phyloP scores from a whole-genome alignment of 2,888 invertebrate species.

The Leptinotarsa juncta region DNA sequence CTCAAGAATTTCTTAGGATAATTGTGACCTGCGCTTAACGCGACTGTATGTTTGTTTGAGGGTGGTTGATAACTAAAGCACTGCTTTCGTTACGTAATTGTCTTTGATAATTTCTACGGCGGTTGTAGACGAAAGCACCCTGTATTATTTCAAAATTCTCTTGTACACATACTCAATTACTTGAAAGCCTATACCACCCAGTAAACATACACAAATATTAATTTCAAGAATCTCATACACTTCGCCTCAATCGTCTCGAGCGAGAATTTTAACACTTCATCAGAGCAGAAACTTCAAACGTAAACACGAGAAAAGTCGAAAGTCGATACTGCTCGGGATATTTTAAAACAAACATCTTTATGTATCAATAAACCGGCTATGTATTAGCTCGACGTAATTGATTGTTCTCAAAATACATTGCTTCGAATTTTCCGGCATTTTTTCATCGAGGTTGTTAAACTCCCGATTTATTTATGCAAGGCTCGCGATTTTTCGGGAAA shows the following conservation, averaged over 20 bases:
- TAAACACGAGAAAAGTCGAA: conserved; percentile 29
- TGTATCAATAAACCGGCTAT: conserved; percentile 34
- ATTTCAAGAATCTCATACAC: conserved; percentile 16
- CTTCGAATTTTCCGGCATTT: conserved; percentile 28
- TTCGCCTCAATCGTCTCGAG: conserved; percentile 22
- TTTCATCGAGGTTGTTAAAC: conserved; percentile 42
- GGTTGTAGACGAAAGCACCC: too few species aligned
- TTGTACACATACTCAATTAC: not conserved
- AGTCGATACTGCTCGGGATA: conserved; percentile 30
- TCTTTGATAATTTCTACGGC: too few species aligned
- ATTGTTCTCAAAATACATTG: conserved; percentile 17
- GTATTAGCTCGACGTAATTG: conserved; percentile 15
- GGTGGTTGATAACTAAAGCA: too few species aligned
- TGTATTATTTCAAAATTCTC: not conserved
- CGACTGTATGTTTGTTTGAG: too few species aligned
- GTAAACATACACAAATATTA: not conserved
- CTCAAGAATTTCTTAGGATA: too few species aligned
- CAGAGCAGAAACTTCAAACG: conserved; percentile 31
- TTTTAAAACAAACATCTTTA: conserved; percentile 33
- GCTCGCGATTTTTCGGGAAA: conserved; percentile 26
- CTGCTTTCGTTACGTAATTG: too few species aligned
- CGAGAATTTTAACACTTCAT: conserved; percentile 35
- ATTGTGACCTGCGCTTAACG: too few species aligned
- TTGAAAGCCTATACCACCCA: not conserved
- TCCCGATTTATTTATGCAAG: conserved; percentile 39